phyloP scores from a whole-genome alignment of 2,797 vertebrate species.

The Falco novaeseelandiae region DNA sequence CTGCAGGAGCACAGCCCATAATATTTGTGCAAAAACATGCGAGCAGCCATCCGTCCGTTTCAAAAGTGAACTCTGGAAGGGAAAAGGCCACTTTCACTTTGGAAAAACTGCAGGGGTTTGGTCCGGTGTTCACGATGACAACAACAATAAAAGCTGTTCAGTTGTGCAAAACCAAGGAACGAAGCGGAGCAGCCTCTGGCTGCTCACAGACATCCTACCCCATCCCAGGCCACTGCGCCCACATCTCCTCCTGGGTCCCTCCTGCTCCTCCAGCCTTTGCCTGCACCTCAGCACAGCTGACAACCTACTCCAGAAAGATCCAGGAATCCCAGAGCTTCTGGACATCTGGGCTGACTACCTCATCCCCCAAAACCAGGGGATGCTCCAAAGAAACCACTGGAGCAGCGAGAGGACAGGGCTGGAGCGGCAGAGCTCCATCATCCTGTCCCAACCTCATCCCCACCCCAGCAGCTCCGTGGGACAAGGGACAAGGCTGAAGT shows the following conservation, averaged over 20 bases:
- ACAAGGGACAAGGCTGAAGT: not conserved
- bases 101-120: not conserved
- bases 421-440: not conserved
- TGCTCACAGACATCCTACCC: not conserved
- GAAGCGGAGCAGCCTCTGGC: not conserved
- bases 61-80: not conserved
- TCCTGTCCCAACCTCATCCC: not conserved
- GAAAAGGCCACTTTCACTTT: accelerated
- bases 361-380: not conserved
- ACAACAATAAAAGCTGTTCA: not conserved
- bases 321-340: not conserved
- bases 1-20: not conserved
- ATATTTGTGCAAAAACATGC: not conserved
- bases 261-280: not conserved
- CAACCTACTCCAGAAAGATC: not conserved
- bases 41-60: accelerated
- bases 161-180: not conserved
- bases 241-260: not conserved
- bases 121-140: not conserved
- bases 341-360: not conserved
- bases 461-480: not conserved
- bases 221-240: not conserved
- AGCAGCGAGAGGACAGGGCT: not conserved
- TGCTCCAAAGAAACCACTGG: not conserved
- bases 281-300: not conserved